Evolutionary conservation across 2,888 invertebrate genomes (phyloP).

Genomic region (Omphaloscelis lunosa): DNA sequence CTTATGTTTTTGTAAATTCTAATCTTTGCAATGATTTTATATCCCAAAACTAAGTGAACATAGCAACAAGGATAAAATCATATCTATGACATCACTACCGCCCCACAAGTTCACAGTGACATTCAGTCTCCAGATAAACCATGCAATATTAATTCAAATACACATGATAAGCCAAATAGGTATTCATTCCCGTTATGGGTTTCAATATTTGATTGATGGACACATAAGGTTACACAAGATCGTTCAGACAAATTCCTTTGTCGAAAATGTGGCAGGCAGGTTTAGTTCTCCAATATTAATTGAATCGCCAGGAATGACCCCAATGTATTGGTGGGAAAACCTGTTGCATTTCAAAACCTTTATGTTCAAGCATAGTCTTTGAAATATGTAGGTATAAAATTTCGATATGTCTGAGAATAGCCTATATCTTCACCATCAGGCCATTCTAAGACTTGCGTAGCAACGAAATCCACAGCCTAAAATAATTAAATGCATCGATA

Average conservation of each 20-base stretch:
- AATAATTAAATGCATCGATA: conserved; percentile 16
- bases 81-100: background rate
- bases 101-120: background rate
- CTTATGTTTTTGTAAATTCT: background rate
- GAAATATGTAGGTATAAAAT: background rate
- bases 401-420: background rate
- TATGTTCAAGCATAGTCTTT: background rate
- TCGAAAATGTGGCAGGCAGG: background rate
- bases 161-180: conserved; percentile 28
- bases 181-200: background rate
- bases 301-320: background rate
- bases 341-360: background rate
- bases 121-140: conserved; percentile 24
- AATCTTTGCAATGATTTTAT: background rate
- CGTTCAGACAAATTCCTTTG: background rate
- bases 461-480: background rate
- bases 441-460: background rate
- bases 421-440: background rate
- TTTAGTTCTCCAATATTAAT: no score
- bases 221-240: background rate
- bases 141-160: conserved; percentile 25
- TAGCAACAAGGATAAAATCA: conserved; percentile 11
- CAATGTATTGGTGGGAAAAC: no score
- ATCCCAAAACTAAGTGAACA: background rate
- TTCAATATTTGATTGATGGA: background rate